Evolutionary conservation across 30 jellyfish, hydroid and myxozoan species (phyloP), one percentile per base, ranked within the genome.

Genomic region (Mastigias papua): DNA sequence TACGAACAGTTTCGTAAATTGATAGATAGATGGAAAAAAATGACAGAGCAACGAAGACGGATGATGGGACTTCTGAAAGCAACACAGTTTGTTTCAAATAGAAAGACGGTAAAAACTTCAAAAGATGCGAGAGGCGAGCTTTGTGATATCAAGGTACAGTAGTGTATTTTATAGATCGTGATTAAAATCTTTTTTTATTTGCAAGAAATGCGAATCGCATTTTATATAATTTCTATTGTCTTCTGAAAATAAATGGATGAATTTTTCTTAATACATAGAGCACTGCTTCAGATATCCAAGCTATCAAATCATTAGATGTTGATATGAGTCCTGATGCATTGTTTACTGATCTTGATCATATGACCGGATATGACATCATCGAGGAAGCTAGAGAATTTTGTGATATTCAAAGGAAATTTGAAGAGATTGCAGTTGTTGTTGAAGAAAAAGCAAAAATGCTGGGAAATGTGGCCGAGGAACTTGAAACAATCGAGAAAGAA

Each of bases 121-220:
- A 81, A 88, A 72, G 96, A 88, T 69, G 96, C 96, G 37, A 88
- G 90, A 48, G 80, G 68, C 15, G 91, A 88, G 42, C 74, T 88
- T 1, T 49, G 50, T 58, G 76, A 75, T 33, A 32, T 79, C 0
- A 70, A 88, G 96, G 95, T 86, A 35, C 8, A 48, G 66, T 46
- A 17, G 13, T 10, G 0, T 22, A 33, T 19, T 3, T 3, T 37
- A 3, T 37, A 37, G n/a, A n/a, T n/a, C n/a, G 79, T 37, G 11
- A 50, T 29, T 73, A 7, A 6, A 37, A 6, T 37, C 54, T 6
- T 37, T 37, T 37, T 37, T 37, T 37, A 3, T 3, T 37, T 37
- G 54, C 54, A 37, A 11, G 11, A 37, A 11, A 37, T 37, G 54
- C 6, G 10, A 37, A 37, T 37, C 54, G 6, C 6, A 11, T 3